Evolutionary conservation across 2,113 vertebrate genomes (phyloP), one percentile per base, ranked within the genome.

Genomic region (Suncus etruscus): DNA sequence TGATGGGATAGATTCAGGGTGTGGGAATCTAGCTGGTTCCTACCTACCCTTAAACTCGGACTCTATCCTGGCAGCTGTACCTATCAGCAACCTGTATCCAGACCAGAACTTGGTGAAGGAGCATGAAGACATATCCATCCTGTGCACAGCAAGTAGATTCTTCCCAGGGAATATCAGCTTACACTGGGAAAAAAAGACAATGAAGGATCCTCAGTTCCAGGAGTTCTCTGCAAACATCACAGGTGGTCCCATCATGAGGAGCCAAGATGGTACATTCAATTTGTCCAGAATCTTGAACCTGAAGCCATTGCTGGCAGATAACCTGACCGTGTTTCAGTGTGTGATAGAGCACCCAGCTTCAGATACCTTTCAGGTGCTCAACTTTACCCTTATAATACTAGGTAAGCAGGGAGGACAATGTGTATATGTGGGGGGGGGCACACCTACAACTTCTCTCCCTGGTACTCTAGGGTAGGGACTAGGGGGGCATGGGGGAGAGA

Each of bases 181-280:
- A 48, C 81, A 0, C 0, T 96, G 95, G 95, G 3, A 39, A 51
- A 94, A 84, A 6, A 7, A 39, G 45, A 89, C 48, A 45, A 68
- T 18, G 25, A 11, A 73, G 1, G 18, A 8, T 7, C 5, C 2
- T 0, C 51, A 61, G 24, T 14, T 8, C 20, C 4, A 2, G 20
- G 20, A 76, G 22, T 4, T 85, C 82, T 72, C 82, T 50, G 27
- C 86, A 4, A 47, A 8, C 8, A 4, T 94, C 54, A 76, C 11
- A 61, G 93, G 8, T 24, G 73, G 22, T 6, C 1, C 45, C 4
- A 27, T 31, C 0, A 22, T 78, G 15, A 10, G 70, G 77, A 96
- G 95, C 39, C 2, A 58, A 1, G 91, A 96, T 25, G 91, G 90
- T 20, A 95, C 94, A 0, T 97, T 91, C 88, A 95, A 32, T 75